phyloP scores from a whole-genome alignment of 2,113 vertebrate species.

The Daphoenositta chrysoptera region DNA sequence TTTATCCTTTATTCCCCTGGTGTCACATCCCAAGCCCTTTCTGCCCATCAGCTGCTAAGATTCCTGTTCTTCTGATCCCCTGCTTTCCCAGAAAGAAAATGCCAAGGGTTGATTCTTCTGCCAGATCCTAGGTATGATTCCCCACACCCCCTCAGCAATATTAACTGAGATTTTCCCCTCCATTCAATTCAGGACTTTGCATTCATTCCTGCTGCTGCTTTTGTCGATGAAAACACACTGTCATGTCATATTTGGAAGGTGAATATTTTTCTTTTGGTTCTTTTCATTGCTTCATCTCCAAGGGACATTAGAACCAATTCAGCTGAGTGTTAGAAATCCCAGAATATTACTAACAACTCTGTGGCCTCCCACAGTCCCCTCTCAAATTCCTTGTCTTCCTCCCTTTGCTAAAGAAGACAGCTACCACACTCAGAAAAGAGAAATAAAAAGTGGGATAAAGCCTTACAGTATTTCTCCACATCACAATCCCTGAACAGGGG shows the following conservation, averaged over 20 bases:
- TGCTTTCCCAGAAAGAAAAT: background rate
- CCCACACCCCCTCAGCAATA: background rate
- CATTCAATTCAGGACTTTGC: background rate
- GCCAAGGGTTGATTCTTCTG: background rate
- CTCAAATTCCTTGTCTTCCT: background rate
- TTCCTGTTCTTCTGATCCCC: background rate
- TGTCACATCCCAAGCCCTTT: background rate
- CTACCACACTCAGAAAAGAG: background rate
- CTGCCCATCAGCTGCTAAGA: background rate
- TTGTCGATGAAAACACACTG: background rate
- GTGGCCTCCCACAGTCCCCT: background rate
- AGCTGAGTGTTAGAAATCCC: background rate
- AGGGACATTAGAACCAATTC: background rate
- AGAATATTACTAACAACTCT: background rate
- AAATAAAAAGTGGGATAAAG: background rate
- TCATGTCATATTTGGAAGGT: background rate
- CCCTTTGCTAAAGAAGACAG: background rate
- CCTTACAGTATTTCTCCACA: background rate
- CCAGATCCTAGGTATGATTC: background rate
- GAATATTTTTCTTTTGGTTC: background rate
- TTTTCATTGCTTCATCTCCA: background rate
- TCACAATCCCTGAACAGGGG: background rate
- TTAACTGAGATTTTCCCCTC: background rate
- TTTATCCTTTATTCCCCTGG: background rate
- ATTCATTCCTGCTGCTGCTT: background rate